These are phyloP conservation scores for Cyclargus thomasi DNA, from an alignment of 1,140 invertebrate species.

Conservation along the genomic window DNA sequence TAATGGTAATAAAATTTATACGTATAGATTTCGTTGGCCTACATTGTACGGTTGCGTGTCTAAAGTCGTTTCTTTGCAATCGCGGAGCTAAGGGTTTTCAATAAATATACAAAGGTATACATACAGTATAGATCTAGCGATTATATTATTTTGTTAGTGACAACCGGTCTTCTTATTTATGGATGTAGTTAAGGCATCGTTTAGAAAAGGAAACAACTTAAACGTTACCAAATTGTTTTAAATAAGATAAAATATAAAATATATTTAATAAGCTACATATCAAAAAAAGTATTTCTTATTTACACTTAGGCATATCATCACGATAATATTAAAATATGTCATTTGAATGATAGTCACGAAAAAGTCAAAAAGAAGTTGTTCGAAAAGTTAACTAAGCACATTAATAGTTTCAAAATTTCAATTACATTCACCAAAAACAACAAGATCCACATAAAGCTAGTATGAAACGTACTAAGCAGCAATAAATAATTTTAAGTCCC, in stretches of 20 bases:
- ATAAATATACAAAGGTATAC: conserved; percentile 60
- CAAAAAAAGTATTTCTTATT: too few species aligned
- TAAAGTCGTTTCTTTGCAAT: conserved; percentile 69
- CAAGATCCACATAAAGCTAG: neutral
- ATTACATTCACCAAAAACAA: conserved; percentile 1
- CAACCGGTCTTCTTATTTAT: conserved; percentile 34
- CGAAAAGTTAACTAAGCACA: too few species aligned
- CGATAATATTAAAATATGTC: too few species aligned
- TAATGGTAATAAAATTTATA: conserved; percentile 28
- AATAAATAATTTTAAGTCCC: conserved; percentile 54
- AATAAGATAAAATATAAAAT: too few species aligned
- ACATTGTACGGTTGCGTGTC: conserved; percentile 59
- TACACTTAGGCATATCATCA: too few species aligned
- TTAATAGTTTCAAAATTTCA: neutral
- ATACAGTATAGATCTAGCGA: conserved; percentile 49
- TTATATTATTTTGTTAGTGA: conserved; percentile 50
- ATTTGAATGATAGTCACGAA: too few species aligned
- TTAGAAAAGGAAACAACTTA: too few species aligned
- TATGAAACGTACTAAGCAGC: conserved; percentile 23
- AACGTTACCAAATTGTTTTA: too few species aligned
- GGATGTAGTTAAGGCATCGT: conserved; percentile 20
- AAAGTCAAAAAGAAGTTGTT: too few species aligned
- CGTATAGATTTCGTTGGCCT: conserved; percentile 34
- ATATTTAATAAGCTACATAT: too few species aligned
- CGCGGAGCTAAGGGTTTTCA: conserved; percentile 60